Evolutionary conservation across 2,888 invertebrate species (phyloP), one percentile per base, ranked within the genome.

Genomic region (Cantharis rustica): DNA sequence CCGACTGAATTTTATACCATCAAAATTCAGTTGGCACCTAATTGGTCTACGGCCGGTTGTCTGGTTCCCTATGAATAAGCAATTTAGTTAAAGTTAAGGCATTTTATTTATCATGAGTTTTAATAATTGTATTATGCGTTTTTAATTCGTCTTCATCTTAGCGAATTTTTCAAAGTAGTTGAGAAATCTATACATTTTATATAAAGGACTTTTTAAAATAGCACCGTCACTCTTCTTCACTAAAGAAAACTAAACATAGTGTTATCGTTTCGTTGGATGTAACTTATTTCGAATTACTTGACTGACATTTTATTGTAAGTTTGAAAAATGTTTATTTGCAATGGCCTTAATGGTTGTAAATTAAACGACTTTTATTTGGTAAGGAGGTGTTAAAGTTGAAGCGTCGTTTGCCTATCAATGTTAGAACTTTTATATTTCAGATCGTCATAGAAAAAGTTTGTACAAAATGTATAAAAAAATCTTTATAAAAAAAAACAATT

Each of bases 401-500:
- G 47, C 47, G 47, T 47, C 47, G 47, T 47, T 47, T 9, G 47
- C 47, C 47, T 47, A 47, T 47, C 76, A 74, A 72, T 69, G 69
- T 77, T 72, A 74, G 71, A 74, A 71, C 69, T 77, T 77, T 73
- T 71, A 64, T 68, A 63, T 77, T 77, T 73, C 71, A 68, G 71
- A 68, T 70, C 31, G 16, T 47, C 47, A 47, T n/a, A 47, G 70
- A 71, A 63, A 31, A 75, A 72, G 31, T 61, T 64, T 79, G 76
- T 80, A 80, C 78, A 80, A 78, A 80, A 78, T 75, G 75, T 80
- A 78, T 81, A 79, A 79, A 79, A 75, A 77, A 80, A 79, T 63
- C 75, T 78, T 72, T 80, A 81, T 79, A 77, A 80, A 47, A 23
- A 31, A 47, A n/a, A 47, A 80, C 80, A 81, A 82, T 84, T 86